Evolutionary conservation across 2,113 vertebrate genomes (phyloP).

Genomic region (Vulpes vulpes): DNA sequence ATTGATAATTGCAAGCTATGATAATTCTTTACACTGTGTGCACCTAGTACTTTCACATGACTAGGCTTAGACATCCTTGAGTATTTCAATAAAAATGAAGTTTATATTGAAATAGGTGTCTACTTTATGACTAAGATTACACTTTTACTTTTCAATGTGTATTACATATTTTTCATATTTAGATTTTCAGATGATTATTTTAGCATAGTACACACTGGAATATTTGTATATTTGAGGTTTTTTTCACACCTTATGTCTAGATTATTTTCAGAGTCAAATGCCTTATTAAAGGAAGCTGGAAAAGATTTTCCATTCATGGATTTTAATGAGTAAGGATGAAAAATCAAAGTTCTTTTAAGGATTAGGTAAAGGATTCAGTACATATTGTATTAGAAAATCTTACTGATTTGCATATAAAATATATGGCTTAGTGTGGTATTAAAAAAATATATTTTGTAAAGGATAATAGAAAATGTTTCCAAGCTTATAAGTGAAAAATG

Average conservation of each 20-base stretch:
- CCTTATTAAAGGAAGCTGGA: not conserved
- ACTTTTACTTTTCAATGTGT: not conserved
- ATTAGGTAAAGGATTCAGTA: slow-evolving; percentile 55
- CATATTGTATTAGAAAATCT: slow-evolving; percentile 60
- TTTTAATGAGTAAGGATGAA: slow-evolving; percentile 66
- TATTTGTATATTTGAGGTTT: not conserved
- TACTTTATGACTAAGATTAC: slow-evolving; percentile 49
- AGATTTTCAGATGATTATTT: slow-evolving; percentile 27
- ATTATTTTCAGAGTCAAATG: not conserved
- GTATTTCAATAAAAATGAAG: slow-evolving; percentile 61
- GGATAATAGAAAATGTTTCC: slow-evolving; percentile 19
- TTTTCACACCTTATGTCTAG: not conserved
- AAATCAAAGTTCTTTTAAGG: slow-evolving; percentile 62
- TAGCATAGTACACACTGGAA: not conserved
- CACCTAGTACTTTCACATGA: slow-evolving; percentile 45
- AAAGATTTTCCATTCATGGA: slow-evolving; percentile 52
- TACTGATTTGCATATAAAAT: slow-evolving; percentile 66
- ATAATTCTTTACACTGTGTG: slow-evolving; percentile 71
- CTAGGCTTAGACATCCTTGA: slow-evolving; percentile 59
- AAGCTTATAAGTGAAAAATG: slow-evolving; percentile 45
- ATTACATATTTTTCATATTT: not conserved
- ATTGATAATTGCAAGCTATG: slow-evolving; percentile 77
- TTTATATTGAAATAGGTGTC: slow-evolving; percentile 48
- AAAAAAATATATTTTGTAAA: slow-evolving; percentile 47
- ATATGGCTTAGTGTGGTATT: not conserved